Evolutionary conservation across 1,140 invertebrate species (phyloP).

Genomic region (Uloborus diversus): DNA sequence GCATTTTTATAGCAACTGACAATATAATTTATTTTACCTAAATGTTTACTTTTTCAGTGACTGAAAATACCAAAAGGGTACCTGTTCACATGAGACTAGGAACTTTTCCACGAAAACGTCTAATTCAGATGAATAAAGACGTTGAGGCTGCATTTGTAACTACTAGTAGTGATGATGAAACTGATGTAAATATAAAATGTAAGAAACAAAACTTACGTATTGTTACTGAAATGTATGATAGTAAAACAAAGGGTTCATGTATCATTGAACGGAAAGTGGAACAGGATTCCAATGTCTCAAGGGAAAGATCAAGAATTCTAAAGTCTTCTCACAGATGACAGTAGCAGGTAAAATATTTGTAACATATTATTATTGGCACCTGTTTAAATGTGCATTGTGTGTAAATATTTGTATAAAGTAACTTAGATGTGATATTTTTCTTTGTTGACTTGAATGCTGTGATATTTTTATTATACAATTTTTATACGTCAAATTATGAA

Average conservation of each 20-base stretch:
- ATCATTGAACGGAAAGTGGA: background rate
- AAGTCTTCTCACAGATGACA: background rate
- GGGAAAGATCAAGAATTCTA: background rate
- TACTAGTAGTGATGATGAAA: conserved; percentile 21
- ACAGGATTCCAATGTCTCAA: background rate
- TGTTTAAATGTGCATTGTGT: background rate
- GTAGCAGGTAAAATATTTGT: conserved; percentile 38
- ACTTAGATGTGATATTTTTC: background rate
- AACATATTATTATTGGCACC: background rate
- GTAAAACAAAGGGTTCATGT: background rate
- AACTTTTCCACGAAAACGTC: conserved; percentile 12
- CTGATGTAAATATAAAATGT: conserved; percentile 13
- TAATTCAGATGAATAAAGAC: conserved; percentile 30
- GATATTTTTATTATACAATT: background rate
- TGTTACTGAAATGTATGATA: conserved; percentile 7
- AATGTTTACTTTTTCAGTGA: no score
- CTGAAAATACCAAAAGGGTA: conserved; percentile 15
- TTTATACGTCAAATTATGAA: background rate
- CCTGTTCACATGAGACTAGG: conserved; percentile 50
- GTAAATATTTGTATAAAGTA: background rate
- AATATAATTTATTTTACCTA: no score
- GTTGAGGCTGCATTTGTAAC: conserved; percentile 43
- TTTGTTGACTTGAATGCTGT: background rate
- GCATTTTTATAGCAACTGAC: no score
- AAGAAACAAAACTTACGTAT: conserved; percentile 39